phyloP scores from a whole-genome alignment of 2,113 vertebrate species.

The Scopus umbretta region DNA sequence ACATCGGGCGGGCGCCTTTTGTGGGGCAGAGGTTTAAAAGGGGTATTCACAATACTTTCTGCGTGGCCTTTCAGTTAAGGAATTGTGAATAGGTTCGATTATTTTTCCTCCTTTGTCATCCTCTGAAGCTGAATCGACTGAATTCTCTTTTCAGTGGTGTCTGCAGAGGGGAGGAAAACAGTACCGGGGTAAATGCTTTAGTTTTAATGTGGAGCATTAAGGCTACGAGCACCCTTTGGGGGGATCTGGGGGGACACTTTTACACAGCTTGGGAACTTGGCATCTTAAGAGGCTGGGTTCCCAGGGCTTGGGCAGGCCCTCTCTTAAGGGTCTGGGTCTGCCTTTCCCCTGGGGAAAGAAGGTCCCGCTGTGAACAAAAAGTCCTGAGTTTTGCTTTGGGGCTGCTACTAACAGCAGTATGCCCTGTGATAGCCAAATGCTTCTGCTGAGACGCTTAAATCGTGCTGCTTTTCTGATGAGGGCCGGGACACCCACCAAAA shows the following conservation, averaged over 20 bases:
- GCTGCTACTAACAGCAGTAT: background rate
- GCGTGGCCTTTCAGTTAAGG: background rate
- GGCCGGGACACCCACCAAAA: background rate
- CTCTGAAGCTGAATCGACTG: background rate
- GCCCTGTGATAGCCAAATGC: rapidly evolving
- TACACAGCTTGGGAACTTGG: background rate
- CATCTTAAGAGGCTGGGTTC: background rate
- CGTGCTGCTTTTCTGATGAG: rapidly evolving
- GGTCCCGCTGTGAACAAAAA: background rate
- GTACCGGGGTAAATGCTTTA: background rate
- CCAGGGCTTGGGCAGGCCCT: background rate
- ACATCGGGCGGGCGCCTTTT: background rate
- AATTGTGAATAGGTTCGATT: background rate
- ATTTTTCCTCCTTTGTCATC: background rate
- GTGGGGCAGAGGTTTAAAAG: background rate
- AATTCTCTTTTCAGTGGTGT: background rate
- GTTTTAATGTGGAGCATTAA: background rate
- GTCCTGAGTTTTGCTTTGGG: background rate
- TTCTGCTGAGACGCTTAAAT: background rate
- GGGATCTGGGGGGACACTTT: background rate
- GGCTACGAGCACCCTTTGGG: background rate
- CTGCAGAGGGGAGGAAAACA: background rate
- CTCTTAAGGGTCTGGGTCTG: background rate
- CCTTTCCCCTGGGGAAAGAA: background rate
- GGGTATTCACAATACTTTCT: background rate